phyloP scores from a whole-genome alignment of 2,113 vertebrate genomes.

The Myiozetetes cayanensis region DNA sequence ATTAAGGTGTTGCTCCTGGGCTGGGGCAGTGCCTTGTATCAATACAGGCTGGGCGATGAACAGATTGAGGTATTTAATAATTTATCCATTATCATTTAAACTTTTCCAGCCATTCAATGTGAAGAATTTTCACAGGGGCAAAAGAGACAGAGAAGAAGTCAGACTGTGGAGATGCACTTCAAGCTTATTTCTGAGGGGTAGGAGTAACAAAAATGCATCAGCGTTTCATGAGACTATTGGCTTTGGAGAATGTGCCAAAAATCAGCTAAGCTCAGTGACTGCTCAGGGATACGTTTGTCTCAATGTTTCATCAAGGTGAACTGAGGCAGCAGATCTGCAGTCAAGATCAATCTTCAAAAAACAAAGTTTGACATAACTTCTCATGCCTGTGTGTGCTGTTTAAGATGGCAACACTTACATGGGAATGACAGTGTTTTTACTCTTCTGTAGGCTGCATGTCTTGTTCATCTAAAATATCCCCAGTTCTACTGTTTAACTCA shows the following conservation, averaged over 20 bases:
- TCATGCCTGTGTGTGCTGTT: background rate
- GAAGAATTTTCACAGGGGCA: background rate
- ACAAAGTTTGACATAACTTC: background rate
- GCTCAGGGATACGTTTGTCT: background rate
- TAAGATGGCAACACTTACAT: background rate
- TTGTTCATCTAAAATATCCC: background rate
- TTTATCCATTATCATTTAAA: background rate
- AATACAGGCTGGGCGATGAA: background rate
- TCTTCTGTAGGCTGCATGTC: background rate
- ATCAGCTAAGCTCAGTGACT: background rate
- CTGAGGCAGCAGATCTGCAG: background rate
- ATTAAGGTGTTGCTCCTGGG: background rate
- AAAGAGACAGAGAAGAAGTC: background rate
- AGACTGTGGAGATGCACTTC: background rate
- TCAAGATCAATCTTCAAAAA: background rate
- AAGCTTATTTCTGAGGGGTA: background rate
- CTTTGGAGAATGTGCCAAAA: background rate
- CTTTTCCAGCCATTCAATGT: background rate
- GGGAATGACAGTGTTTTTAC: background rate
- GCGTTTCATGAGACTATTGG: background rate
- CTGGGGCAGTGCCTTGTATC: fast-evolving
- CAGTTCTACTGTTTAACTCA: background rate
- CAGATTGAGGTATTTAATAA: background rate
- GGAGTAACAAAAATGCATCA: background rate
- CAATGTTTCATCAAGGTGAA: background rate